phyloP scores from a whole-genome alignment of 2,797 vertebrate species.

The Otolemur crassicaudatus region DNA sequence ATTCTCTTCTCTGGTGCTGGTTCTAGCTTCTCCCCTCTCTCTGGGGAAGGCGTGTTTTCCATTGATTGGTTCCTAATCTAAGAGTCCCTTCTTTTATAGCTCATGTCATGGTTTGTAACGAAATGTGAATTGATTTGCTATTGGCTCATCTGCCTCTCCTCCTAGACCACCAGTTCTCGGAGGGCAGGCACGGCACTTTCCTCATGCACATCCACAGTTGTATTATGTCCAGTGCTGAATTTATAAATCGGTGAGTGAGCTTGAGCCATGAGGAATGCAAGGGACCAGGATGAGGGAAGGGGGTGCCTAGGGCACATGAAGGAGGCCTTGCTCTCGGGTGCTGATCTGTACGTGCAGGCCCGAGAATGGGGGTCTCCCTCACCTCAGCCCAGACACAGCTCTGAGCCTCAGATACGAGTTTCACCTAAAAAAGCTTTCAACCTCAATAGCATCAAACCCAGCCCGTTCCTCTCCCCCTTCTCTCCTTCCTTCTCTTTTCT shows the following conservation, averaged over 20 bases:
- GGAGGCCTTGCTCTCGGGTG: not conserved
- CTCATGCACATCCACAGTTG: not conserved
- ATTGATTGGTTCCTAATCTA: not conserved
- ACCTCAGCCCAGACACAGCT: accelerated
- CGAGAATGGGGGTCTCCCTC: not conserved
- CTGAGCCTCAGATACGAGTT: not conserved
- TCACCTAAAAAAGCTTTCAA: not conserved
- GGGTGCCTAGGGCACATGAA: accelerated
- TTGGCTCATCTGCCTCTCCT: not conserved
- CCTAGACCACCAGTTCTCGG: not conserved
- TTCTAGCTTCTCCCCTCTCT: not conserved
- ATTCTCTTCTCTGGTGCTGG: not conserved
- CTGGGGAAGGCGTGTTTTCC: not conserved
- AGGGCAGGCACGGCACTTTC: accelerated
- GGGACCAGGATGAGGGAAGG: not conserved
- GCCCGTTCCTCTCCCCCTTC: not conserved
- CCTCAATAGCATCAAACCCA: not conserved
- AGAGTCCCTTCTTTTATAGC: not conserved
- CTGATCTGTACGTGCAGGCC: accelerated
- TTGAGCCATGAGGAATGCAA: accelerated
- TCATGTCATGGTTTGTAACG: not conserved
- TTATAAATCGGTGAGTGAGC: not conserved
- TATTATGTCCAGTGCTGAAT: accelerated
- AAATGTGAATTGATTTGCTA: not conserved
- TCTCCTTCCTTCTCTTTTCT: not conserved